phyloP scores from a whole-genome alignment of 2,888 invertebrate genomes.

The Trachelus troglodyta region DNA sequence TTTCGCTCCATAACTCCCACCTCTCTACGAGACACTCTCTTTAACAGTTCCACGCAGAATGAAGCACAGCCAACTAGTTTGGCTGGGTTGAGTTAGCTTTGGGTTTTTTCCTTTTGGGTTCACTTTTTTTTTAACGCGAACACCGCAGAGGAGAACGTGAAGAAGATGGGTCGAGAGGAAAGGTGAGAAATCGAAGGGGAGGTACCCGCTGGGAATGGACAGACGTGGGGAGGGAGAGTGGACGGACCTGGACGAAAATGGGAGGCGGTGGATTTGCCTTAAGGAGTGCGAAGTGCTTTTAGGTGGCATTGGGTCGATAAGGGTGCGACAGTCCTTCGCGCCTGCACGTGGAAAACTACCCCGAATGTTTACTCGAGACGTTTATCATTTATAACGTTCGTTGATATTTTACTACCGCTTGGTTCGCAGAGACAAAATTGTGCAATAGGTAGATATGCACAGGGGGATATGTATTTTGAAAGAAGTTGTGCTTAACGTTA shows the following conservation, averaged over 20 bases:
- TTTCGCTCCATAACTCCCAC: background rate
- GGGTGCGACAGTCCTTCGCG: constrained; percentile 8
- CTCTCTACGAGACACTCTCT: background rate
- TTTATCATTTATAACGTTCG: background rate
- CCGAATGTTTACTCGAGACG: background rate
- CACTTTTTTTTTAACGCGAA: too few relatives aligned
- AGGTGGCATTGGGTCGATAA: constrained; percentile 9
- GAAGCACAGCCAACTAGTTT: background rate
- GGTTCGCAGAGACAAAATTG: too few relatives aligned
- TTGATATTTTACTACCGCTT: background rate
- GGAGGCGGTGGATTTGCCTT: background rate
- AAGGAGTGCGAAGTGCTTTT: background rate
- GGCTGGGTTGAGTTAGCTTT: background rate
- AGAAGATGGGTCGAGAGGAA: background rate
- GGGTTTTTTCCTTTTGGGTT: too few relatives aligned
- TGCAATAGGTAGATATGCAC: too few relatives aligned
- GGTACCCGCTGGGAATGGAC: background rate
- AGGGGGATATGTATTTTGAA: too few relatives aligned
- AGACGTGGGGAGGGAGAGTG: background rate
- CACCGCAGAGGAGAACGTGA: background rate
- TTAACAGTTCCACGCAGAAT: background rate
- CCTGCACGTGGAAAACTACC: constrained; percentile 5
- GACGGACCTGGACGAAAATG: background rate
- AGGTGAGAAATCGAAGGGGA: background rate
- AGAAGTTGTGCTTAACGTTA: too few relatives aligned